Percentiles rank a stretch among this genome's conserved stretches.
Evolutionary conservation across 2,113 vertebrate genomes (phyloP).

Genomic region (Spermophilus dauricus): DNA sequence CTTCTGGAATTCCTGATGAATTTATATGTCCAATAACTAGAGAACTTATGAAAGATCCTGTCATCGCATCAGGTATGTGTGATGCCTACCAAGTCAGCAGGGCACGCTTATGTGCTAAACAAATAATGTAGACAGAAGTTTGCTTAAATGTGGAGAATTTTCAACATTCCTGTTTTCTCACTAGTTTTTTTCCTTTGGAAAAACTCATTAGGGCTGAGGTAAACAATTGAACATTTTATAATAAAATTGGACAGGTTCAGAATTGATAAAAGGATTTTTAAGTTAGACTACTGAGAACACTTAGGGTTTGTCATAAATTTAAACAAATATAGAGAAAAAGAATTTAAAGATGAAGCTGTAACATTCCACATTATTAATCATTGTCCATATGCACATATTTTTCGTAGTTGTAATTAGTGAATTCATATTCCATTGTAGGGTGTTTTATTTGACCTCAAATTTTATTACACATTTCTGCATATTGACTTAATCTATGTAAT

Average conservation of each 20-base stretch:
- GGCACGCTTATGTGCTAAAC: neutral
- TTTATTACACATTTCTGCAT: neutral
- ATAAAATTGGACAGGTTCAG: neutral
- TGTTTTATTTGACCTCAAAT: neutral
- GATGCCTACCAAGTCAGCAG: neutral
- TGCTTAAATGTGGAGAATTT: neutral
- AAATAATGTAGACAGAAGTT: neutral
- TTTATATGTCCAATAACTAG: constrained; percentile 95
- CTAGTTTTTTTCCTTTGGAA: neutral
- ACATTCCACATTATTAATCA: neutral
- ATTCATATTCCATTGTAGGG: neutral
- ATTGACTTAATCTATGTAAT: neutral
- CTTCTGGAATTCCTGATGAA: constrained; percentile 91
- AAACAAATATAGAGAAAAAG: constrained; percentile 16
- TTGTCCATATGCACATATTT: neutral
- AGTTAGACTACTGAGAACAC: neutral
- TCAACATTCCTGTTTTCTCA: neutral
- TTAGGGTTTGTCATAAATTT: neutral
- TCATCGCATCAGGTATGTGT: constrained; percentile 93
- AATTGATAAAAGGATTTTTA: constrained; percentile 5
- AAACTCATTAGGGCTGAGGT: neutral
- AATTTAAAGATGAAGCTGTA: constrained; percentile 27
- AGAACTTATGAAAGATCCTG: constrained; percentile 94
- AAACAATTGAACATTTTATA: neutral
- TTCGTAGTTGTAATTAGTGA: neutral